Evolutionary conservation across 2,888 invertebrate species (phyloP).

Genomic region (Clitarchus hookeri): DNA sequence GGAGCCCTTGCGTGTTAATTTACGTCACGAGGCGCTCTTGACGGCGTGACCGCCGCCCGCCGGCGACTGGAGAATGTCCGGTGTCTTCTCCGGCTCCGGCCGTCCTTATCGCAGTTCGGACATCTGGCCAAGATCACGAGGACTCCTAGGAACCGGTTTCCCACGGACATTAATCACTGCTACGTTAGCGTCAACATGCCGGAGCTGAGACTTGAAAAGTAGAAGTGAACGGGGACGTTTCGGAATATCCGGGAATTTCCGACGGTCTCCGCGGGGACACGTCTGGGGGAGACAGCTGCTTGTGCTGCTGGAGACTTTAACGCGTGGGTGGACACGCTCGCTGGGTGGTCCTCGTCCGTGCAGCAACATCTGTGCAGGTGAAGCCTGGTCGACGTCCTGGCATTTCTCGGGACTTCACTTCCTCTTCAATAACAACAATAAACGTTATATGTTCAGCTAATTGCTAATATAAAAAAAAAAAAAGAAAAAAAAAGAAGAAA

Average conservation of each 20-base stretch:
- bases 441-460: too few species aligned
- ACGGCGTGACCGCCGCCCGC: too few species aligned
- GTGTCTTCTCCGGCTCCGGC: neutral
- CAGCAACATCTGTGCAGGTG: neutral
- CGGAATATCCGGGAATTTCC: neutral
- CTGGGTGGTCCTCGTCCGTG: neutral
- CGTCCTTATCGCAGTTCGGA: neutral
- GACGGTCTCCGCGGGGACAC: neutral
- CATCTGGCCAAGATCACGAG: slow-evolving; percentile 7
- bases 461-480: too few species aligned
- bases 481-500: too few species aligned
- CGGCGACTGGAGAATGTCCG: too few species aligned
- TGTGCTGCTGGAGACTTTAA: neutral
- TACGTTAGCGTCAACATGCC: neutral
- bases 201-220: neutral
- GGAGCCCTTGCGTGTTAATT: too few species aligned
- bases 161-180: neutral
- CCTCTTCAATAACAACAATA: too few species aligned
- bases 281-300: too few species aligned
- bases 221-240: neutral
- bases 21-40: too few species aligned
- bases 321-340: neutral
- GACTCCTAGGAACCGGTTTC: neutral
- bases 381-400: too few species aligned
- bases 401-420: too few species aligned